These are phyloP conservation scores for Zaprionus capensis DNA, from an alignment of 1,140 invertebrate species.

Conservation along the genomic window DNA sequence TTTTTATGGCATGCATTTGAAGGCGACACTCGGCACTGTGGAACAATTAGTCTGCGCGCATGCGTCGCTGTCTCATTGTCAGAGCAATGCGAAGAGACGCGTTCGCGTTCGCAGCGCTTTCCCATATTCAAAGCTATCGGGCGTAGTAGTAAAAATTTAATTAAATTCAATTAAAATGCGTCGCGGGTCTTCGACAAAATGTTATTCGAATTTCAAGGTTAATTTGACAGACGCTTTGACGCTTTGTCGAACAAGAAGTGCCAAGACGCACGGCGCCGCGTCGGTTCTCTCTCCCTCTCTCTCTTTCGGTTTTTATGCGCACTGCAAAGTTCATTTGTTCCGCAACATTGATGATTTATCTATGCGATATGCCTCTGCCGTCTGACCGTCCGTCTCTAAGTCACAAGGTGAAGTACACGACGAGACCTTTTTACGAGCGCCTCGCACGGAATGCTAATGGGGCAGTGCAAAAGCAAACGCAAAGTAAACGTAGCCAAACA, in stretches of 20 bases:
- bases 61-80: slow-evolving; percentile 77
- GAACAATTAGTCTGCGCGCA: slow-evolving; percentile 79
- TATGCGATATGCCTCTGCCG: slow-evolving; percentile 20
- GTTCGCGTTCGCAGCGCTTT: slow-evolving; percentile 47
- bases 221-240: slow-evolving; percentile 63
- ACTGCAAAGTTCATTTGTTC: slow-evolving; percentile 61
- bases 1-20: background rate
- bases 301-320: slow-evolving; percentile 9
- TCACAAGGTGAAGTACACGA: slow-evolving; percentile 59
- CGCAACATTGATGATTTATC: slow-evolving; percentile 71
- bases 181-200: slow-evolving; percentile 76
- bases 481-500: background rate
- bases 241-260: slow-evolving; percentile 66
- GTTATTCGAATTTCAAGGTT: slow-evolving; percentile 79
- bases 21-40: slow-evolving; percentile 6
- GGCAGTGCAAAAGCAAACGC: slow-evolving; percentile 7
- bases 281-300: background rate
- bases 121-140: slow-evolving; percentile 80
- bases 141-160: slow-evolving; percentile 73
- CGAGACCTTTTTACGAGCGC: slow-evolving; percentile 49
- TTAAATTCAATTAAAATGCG: slow-evolving; percentile 82
- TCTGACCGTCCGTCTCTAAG: slow-evolving; percentile 17
- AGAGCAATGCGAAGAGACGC: slow-evolving; percentile 42
- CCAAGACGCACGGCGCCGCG: slow-evolving; percentile 46
- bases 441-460: slow-evolving; percentile 34